These are phyloP conservation scores for Achatina immaculata DNA, from an alignment of 1,140 invertebrate species.

Conservation along the genomic window DNA sequence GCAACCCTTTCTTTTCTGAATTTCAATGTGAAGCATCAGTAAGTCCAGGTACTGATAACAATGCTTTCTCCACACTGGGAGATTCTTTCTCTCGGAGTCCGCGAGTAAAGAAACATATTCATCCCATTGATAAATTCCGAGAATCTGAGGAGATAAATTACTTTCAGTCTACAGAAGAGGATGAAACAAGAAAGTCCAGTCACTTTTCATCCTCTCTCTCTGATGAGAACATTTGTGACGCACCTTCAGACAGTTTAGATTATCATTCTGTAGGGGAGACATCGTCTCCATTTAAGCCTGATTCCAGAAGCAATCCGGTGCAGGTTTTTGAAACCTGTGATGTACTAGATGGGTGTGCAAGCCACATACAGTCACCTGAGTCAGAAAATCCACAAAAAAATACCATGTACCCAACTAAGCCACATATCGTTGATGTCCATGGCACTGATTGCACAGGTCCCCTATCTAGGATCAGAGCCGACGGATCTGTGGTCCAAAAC, in stretches of 20 bases:
- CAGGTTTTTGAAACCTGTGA: background rate
- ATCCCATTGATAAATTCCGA: background rate
- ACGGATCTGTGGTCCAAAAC: background rate
- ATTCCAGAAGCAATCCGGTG: background rate
- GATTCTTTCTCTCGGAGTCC: background rate
- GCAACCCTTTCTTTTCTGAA: background rate
- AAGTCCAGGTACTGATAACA: background rate
- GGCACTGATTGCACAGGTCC: too few species aligned
- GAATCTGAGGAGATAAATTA: conserved; percentile 5
- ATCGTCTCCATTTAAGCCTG: background rate
- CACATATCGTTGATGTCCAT: too few species aligned
- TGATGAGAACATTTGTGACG: conserved; percentile 1
- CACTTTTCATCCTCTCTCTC: background rate
- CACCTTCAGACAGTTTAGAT: background rate
- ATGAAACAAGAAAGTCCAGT: background rate
- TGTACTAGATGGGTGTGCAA: background rate
- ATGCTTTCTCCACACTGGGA: background rate
- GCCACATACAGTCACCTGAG: background rate
- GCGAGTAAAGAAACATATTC: background rate
- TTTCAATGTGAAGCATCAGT: background rate
- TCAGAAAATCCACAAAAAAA: background rate
- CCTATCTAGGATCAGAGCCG: background rate
- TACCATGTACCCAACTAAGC: too few species aligned
- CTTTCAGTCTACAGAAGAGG: background rate
- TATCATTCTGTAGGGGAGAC: background rate